These are phyloP conservation scores for Trinectes maculatus DNA, from an alignment of 2,113 vertebrate genomes.

Conservation along the genomic window DNA sequence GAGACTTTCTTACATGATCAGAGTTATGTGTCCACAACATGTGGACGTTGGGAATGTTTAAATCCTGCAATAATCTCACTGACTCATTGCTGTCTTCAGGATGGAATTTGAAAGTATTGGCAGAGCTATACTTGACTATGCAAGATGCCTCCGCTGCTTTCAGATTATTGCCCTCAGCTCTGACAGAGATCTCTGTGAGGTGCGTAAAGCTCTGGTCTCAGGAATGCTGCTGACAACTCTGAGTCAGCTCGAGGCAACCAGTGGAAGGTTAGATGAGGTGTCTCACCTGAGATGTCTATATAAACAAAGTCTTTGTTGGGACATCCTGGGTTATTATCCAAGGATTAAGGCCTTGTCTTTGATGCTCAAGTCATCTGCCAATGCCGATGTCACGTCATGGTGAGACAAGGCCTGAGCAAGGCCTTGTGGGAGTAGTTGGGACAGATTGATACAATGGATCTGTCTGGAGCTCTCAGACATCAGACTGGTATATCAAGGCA, in stretches of 20 bases:
- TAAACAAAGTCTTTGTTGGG: constrained; percentile 83
- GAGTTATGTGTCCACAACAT: constrained; percentile 3
- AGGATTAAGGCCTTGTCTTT: constrained; percentile 82
- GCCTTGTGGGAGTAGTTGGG: constrained; percentile 66
- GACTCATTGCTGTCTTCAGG: neutral
- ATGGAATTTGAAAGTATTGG: constrained; percentile 10
- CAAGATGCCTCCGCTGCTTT: constrained; percentile 1
- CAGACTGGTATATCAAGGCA: constrained; percentile 43
- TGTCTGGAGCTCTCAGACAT: constrained; percentile 50
- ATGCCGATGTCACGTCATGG: constrained; percentile 74
- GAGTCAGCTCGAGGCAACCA: constrained; percentile 72
- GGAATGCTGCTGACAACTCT: constrained; percentile 77
- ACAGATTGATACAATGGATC: constrained; percentile 24
- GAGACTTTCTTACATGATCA: constrained; percentile 16
- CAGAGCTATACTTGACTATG: neutral
- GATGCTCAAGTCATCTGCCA: constrained; percentile 81
- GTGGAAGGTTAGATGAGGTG: constrained; percentile 83
- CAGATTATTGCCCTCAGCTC: constrained; percentile 27
- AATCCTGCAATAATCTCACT: constrained; percentile 1
- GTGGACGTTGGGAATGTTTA: constrained; percentile 17
- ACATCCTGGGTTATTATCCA: constrained; percentile 76
- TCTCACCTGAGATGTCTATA: constrained; percentile 83
- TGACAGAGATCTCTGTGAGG: constrained; percentile 42
- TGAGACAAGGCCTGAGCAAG: constrained; percentile 51
- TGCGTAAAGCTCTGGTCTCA: constrained; percentile 62